Evolutionary conservation across 2,888 invertebrate species (phyloP), one percentile per base, ranked within the genome.

Genomic region (Auanema freiburgensis): DNA sequence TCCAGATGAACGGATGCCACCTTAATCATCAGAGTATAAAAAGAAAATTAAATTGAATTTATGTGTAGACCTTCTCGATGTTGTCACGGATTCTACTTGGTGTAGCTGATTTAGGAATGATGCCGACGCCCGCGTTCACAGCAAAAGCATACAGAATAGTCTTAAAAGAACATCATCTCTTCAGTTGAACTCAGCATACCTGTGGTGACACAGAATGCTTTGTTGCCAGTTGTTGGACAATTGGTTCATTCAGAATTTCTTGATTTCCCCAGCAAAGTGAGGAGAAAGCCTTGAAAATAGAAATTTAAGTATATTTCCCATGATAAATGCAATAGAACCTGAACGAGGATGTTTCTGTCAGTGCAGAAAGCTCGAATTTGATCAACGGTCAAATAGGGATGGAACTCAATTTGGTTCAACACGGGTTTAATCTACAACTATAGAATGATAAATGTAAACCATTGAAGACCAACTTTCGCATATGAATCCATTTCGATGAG

Each of bases 221-320:
- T 14, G 84, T 77, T 0, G 91, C 89, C 61, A 91, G 87, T 52
- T 85, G 79, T 41, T 83, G 81, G 1, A 92, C 88, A 0, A 84
- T 82, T 0, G 88, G 84, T 79, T 90, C 88, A n/a, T 85, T 81
- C 1, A 90, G 78, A 41, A 91, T 84, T 12, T 75, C 72, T 41
- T 72, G 61, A 44, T 76, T 67, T 33, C 66, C 73, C 73, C 78
- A 76, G 11, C 85, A 85, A 4, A 85, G 78, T n/a, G 85, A 85
- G 0, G 85, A 84, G 66, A 85, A 85, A 0, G 85, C 85, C 70
- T 85, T n/a, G n/a, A n/a, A n/a, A 84, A 49, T 66, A 46, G 25
- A 23, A 23, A 50, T 50, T 50, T 21, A 10, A 14, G 11, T 16
- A 10, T 14, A n/a, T 12, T 16, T 50, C 11, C 18, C 50, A 50